Conservation (phyloP, 2,113 vertebrate genomes). For the Plectropomus leopardus region DNA sequence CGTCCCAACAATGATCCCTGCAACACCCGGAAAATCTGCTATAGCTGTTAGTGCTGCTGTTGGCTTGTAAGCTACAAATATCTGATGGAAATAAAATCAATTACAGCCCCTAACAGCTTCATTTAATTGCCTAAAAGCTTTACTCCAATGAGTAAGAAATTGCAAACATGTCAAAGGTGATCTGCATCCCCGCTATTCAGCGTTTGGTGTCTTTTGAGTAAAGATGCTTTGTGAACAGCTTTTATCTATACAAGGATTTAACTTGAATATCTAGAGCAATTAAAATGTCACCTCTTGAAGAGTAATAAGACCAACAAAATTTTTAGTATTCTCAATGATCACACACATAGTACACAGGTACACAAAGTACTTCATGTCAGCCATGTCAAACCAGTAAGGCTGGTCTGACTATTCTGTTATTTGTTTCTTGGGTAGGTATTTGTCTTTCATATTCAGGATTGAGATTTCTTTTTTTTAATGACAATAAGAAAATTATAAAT, state of each 20-base stretch:
- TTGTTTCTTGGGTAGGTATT: too few relatives aligned
- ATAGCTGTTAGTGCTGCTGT: constrained; percentile 22
- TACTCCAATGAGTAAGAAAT: constrained; percentile 5
- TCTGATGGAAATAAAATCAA: constrained; percentile 54
- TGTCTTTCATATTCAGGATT: too few relatives aligned
- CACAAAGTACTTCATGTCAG: neutral
- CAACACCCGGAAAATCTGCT: neutral
- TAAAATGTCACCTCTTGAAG: neutral
- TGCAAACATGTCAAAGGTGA: constrained; percentile 3
- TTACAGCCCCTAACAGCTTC: neutral
- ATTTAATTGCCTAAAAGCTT: constrained; percentile 34
- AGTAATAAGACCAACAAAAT: neutral
- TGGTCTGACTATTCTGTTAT: too few relatives aligned
- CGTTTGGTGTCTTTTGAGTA: neutral
- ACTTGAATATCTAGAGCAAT: neutral
- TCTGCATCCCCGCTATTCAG: neutral
- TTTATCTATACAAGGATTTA: neutral
- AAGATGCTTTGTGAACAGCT: constrained; percentile 4
- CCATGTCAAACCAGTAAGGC: neutral
- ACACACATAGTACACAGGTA: too few relatives aligned
- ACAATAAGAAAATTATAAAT: too few relatives aligned
- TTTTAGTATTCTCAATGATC: neutral
- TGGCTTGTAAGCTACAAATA: constrained; percentile 14
- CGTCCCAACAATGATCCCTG: neutral
- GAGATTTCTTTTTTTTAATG: too few relatives aligned